Base-by-base conservation (phyloP, 2,113 vertebrate genomes). In the Stomatorhinus ivindoensis region DNA sequence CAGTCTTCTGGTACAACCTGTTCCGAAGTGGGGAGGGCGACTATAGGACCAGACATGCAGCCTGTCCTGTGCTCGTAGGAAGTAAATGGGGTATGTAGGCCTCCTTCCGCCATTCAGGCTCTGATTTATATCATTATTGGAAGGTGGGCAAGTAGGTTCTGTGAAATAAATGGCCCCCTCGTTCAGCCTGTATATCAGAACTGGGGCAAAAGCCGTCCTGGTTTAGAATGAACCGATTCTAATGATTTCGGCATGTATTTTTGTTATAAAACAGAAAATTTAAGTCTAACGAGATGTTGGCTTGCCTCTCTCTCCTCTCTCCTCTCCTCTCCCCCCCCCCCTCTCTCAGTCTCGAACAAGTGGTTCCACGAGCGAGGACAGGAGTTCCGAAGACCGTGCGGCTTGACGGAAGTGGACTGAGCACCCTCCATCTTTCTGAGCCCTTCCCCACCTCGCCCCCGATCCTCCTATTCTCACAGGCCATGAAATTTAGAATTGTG, bases 1-100 rank as follows among this genome's bases (percentile, higher is more conserved):
- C 98, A 17, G 97, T 99, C 53, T 99, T 99, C 90, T 99, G 98
- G 98, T 99, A 99, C 90, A 99, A 99, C 80, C 97, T 99, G 44
- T 96, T 99, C 91, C 95, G 93, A 91, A 99, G 97, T 0, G 98
- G 98, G 0, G 98, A 99, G 92, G 98, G 98, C 31, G 98, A 99
- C 93, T 99, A 99, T 4, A 95, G 98, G 90, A 99, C 98, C 0
- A 95, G 98, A 88, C 98, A 99, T 0, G 98, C 98, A 24, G 98
- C 98, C 89, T 99, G 98, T 58, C 98, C 98, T 0, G 98, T 99
- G 47, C 95, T 99, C 92, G 97, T 99, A 84, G 98, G 98, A 44
- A 98, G 97, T 93, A 99, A 99, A 95, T 99, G 98, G 98, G 98
- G 98, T 99, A 44, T 44, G 44, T 44, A 44, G 44, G 44, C 44